Evolutionary conservation across 2,888 invertebrate genomes (phyloP).

Genomic region (Drosophila recens): DNA sequence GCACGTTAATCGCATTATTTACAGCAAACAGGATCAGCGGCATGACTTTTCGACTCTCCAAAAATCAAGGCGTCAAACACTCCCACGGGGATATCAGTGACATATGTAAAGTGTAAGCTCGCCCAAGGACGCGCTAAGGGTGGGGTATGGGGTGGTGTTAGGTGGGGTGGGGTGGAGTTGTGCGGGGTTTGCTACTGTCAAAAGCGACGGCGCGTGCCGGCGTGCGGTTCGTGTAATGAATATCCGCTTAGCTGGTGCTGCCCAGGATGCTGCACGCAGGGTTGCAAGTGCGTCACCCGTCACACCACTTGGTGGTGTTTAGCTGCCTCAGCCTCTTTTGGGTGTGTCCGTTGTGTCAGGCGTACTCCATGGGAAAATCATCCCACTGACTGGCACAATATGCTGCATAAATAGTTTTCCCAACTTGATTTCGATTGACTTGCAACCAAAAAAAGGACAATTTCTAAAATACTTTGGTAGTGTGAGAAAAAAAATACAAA

Average conservation of each 20-base stretch:
- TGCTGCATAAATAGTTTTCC: conserved; percentile 44
- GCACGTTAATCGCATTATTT: conserved; percentile 86
- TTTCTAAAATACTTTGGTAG: conserved; percentile 33
- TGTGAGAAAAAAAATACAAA: conserved; percentile 57
- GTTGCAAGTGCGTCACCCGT: conserved; percentile 51
- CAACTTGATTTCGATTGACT: conserved; percentile 54
- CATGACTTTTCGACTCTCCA: conserved; percentile 80
- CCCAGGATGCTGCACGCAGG: conserved; percentile 66
- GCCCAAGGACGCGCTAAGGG: conserved; percentile 59
- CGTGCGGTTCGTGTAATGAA: conserved; percentile 84
- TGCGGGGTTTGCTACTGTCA: conserved; percentile 45
- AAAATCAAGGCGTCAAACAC: conserved; percentile 80
- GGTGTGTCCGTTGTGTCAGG: conserved; percentile 64
- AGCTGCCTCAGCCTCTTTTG: conserved; percentile 31
- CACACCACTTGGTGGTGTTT: conserved; percentile 27
- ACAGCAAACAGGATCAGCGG: conserved; percentile 85
- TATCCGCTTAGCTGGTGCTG: conserved; percentile 80
- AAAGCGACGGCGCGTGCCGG: conserved; percentile 84
- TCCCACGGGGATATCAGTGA: conserved; percentile 86
- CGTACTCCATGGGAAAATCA: conserved; percentile 72
- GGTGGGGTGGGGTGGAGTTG: background rate
- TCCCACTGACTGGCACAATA: conserved; percentile 79
- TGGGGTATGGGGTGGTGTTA: background rate
- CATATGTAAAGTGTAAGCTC: conserved; percentile 85
- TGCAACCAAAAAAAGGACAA: conserved; percentile 54